Conservation (phyloP, 2,888 invertebrate species). For the Clitarchus hookeri region DNA sequence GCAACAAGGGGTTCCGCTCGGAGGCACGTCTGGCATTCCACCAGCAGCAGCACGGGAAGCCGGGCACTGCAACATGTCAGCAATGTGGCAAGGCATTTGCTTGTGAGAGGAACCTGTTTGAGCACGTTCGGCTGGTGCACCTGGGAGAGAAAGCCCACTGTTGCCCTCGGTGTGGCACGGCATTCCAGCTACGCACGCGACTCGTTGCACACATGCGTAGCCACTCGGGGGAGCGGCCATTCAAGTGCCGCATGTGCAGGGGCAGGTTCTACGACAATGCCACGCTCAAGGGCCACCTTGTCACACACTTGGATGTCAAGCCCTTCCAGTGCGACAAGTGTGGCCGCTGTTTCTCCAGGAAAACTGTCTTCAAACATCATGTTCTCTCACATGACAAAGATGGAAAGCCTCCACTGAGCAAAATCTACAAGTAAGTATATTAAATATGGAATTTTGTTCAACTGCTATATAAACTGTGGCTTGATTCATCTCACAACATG, state of each 20-base stretch:
- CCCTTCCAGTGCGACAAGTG: constrained; percentile 40
- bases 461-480: no score
- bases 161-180: constrained; percentile 38
- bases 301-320: constrained; percentile 36
- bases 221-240: constrained; percentile 43
- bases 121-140: constrained; percentile 40
- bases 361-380: constrained; percentile 39
- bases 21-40: constrained; percentile 42
- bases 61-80: constrained; percentile 37
- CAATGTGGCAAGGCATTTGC: constrained; percentile 42
- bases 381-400: constrained; percentile 35
- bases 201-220: constrained; percentile 40
- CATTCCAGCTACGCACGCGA: constrained; percentile 38
- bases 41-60: constrained; percentile 37
- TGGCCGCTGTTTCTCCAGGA: constrained; percentile 40
- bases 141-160: constrained; percentile 38
- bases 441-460: no score
- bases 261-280: constrained; percentile 43
- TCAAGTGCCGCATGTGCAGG: constrained; percentile 42
- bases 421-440: background rate
- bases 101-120: constrained; percentile 36
- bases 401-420: constrained; percentile 23
- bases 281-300: constrained; percentile 38
- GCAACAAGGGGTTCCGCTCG: constrained; percentile 41
- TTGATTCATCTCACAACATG: no score